Evolutionary conservation across 1,140 invertebrate genomes (phyloP).

Genomic region (Drosophila ananassae): DNA sequence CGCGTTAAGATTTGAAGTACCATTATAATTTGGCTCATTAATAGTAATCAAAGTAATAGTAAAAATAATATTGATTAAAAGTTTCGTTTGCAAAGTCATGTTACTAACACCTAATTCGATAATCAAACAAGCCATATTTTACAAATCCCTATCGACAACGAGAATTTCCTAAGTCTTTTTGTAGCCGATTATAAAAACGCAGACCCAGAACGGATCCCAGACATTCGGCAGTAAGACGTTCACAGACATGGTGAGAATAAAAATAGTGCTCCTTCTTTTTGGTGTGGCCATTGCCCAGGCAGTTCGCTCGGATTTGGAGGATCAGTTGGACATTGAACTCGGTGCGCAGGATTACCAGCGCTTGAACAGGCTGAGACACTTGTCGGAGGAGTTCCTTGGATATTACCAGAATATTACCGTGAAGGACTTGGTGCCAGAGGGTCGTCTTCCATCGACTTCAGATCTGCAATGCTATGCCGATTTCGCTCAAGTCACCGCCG

Average conservation of each 20-base stretch:
- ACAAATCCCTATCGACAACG: conserved; percentile 36
- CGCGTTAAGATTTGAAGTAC: conserved; percentile 13
- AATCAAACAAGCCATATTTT: conserved; percentile 38
- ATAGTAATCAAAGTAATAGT: background rate
- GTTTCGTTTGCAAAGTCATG: conserved; percentile 15
- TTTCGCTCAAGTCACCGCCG: conserved; percentile 19
- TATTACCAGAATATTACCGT: conserved; percentile 38
- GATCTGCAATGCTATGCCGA: conserved; percentile 59
- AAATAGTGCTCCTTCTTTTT: conserved; percentile 16
- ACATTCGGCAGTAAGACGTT: conserved; percentile 7
- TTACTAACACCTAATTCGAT: background rate
- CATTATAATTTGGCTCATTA: conserved; percentile 5
- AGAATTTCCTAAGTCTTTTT: conserved; percentile 5
- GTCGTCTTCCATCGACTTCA: conserved; percentile 27
- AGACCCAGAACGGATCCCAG: conserved; percentile 4
- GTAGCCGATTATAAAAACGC: conserved; percentile 39
- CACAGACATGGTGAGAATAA: conserved; percentile 20
- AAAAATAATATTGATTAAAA: no score
- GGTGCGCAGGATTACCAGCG: conserved; percentile 31
- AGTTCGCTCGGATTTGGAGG: background rate
- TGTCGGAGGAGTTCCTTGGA: conserved; percentile 35
- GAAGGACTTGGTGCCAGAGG: conserved; percentile 23
- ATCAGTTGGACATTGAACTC: conserved; percentile 8
- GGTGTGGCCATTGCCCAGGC: conserved; percentile 22
- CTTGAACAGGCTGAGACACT: conserved; percentile 23